Percentiles rank a stretch among this genome's conserved stretches.
Evolutionary conservation across 2,797 vertebrate genomes (phyloP).

Genomic region (Pagetopsis macropterus): DNA sequence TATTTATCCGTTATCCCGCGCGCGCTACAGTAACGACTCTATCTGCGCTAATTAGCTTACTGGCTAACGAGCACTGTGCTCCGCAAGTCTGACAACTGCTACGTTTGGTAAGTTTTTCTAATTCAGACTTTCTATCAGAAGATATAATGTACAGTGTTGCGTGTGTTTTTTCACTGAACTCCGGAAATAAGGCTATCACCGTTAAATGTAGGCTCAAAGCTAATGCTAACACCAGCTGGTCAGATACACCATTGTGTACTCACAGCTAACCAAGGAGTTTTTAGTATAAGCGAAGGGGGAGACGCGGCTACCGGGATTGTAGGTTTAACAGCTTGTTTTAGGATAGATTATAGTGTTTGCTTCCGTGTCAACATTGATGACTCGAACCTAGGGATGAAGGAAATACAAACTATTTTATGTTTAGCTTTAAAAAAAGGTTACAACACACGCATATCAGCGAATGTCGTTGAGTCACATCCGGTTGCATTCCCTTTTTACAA

Average conservation of each 20-base stretch:
- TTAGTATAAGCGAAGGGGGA: fast-evolving
- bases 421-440: background rate
- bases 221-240: conserved; percentile 8
- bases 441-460: background rate
- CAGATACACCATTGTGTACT: conserved; percentile 14
- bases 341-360: background rate
- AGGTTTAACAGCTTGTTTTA: background rate
- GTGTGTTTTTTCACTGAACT: background rate
- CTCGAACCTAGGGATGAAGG: background rate
- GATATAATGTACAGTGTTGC: fast-evolving
- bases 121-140: background rate
- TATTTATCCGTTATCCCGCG: conserved; percentile 66
- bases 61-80: conserved; percentile 37
- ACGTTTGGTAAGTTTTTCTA: conserved; percentile 72
- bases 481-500: conserved; percentile 22
- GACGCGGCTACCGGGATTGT: background rate
- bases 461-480: conserved; percentile 51
- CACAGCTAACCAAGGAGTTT: fast-evolving
- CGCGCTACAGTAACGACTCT: conserved; percentile 50
- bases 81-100: conserved; percentile 20
- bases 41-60: conserved; percentile 70
- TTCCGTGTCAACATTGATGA: too few species aligned
- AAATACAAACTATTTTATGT: fast-evolving
- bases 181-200: fast-evolving
- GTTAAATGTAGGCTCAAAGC: background rate